phyloP scores from a whole-genome alignment of 2,888 invertebrate genomes.

The Pterostichus niger region DNA sequence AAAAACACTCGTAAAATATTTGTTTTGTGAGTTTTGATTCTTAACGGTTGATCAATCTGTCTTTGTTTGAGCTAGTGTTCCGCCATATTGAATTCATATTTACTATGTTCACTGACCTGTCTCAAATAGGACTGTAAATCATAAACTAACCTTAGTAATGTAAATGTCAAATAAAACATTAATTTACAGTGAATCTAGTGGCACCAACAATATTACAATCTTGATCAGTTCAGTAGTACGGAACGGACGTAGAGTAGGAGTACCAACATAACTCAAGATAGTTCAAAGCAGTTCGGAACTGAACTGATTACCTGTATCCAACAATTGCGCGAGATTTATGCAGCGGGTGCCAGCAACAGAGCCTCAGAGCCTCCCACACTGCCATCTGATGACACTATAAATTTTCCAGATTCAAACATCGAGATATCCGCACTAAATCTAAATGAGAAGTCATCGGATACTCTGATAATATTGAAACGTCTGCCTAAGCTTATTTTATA shows the following conservation, averaged over 20 bases:
- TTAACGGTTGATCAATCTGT: too few relatives aligned
- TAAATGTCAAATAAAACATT: constrained; percentile 18
- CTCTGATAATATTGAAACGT: constrained; percentile 10
- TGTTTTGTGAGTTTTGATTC: too few relatives aligned
- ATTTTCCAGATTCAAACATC: constrained; percentile 37
- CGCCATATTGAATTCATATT: too few relatives aligned
- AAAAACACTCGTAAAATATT: too few relatives aligned
- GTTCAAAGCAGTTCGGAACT: constrained; percentile 36
- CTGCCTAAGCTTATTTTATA: constrained; percentile 16
- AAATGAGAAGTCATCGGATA: constrained; percentile 50
- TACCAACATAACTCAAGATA: constrained; percentile 42
- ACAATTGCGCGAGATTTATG: constrained; percentile 46
- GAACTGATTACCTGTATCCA: constrained; percentile 40
- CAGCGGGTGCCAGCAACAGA: constrained; percentile 19
- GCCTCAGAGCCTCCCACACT: constrained; percentile 11
- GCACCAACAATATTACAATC: constrained; percentile 21
- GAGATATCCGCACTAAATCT: constrained; percentile 44
- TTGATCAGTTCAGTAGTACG: constrained; percentile 8
- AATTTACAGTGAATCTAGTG: constrained; percentile 8
- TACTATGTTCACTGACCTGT: too few relatives aligned
- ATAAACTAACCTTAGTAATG: too few relatives aligned
- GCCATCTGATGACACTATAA: constrained; percentile 46
- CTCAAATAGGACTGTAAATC: too few relatives aligned
- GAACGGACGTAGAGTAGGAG: background rate
- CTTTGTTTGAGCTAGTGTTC: too few relatives aligned